phyloP scores from a whole-genome alignment of 1,140 invertebrate species.

The Riptortus pedestris region DNA sequence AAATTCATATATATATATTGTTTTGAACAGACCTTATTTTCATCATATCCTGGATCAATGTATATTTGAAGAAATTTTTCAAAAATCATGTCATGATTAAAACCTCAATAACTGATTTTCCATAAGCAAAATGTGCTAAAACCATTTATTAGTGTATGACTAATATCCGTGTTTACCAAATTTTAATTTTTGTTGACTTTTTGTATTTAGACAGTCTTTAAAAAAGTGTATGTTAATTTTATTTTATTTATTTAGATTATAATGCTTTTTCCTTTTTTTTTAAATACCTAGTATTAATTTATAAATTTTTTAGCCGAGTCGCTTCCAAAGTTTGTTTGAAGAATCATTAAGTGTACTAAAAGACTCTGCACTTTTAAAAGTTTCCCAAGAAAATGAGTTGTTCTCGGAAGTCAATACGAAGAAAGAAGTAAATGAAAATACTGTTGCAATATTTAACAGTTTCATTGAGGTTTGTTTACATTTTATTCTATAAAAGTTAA shows the following conservation, averaged over 20 bases:
- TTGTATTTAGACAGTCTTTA: too few relatives aligned
- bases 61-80: too few relatives aligned
- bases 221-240: background rate
- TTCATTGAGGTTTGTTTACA: constrained; percentile 35
- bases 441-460: constrained; percentile 55
- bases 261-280: background rate
- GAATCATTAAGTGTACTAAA: constrained; percentile 76
- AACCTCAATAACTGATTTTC: too few relatives aligned
- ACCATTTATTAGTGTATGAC: too few relatives aligned
- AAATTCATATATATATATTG: too few relatives aligned
- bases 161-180: too few relatives aligned
- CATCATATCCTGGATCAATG: too few relatives aligned
- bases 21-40: too few relatives aligned
- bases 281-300: background rate
- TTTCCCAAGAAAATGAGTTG: constrained; percentile 56
- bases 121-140: too few relatives aligned
- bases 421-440: constrained; percentile 52
- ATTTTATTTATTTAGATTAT: background rate
- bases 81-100: too few relatives aligned
- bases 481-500: background rate
- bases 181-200: too few relatives aligned
- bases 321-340: constrained; percentile 71
- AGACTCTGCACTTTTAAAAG: constrained; percentile 66
- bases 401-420: constrained; percentile 52
- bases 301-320: constrained; percentile 51